phyloP scores from a whole-genome alignment of 2,113 vertebrate genomes.

The Misgurnus anguillicaudatus region DNA sequence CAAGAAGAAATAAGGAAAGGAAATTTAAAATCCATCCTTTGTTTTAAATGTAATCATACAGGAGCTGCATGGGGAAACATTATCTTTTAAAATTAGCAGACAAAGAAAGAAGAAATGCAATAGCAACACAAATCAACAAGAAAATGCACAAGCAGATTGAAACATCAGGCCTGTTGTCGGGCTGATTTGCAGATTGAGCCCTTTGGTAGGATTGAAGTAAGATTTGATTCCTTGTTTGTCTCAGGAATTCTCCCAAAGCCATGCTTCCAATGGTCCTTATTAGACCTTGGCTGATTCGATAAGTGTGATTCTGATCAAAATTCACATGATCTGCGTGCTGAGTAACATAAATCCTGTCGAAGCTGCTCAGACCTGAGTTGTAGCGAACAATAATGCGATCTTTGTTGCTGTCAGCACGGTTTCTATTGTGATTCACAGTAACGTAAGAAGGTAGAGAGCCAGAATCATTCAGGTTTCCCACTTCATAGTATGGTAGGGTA shows the following conservation, averaged over 20 bases:
- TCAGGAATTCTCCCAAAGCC: background rate
- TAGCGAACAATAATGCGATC: background rate
- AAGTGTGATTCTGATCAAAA: background rate
- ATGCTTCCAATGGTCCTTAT: background rate
- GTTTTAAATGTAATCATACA: no score
- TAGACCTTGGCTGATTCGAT: conserved; percentile 3
- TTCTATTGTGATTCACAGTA: rapidly evolving
- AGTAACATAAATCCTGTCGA: conserved; percentile 31
- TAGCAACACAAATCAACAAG: no score
- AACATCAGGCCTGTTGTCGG: no score
- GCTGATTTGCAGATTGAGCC: no score
- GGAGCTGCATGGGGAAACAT: no score
- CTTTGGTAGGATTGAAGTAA: no score
- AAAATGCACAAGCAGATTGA: no score
- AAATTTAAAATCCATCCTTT: no score
- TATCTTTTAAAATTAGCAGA: no score
- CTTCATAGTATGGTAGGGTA: background rate
- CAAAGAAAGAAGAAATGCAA: no score
- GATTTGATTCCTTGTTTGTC: background rate
- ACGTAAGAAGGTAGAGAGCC: background rate
- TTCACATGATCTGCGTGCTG: background rate
- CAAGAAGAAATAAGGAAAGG: no score
- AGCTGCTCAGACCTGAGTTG: no score
- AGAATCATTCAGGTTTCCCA: background rate
- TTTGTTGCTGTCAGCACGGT: background rate